phyloP scores from a whole-genome alignment of 2,888 invertebrate species.

The Corythucha ciliata region DNA sequence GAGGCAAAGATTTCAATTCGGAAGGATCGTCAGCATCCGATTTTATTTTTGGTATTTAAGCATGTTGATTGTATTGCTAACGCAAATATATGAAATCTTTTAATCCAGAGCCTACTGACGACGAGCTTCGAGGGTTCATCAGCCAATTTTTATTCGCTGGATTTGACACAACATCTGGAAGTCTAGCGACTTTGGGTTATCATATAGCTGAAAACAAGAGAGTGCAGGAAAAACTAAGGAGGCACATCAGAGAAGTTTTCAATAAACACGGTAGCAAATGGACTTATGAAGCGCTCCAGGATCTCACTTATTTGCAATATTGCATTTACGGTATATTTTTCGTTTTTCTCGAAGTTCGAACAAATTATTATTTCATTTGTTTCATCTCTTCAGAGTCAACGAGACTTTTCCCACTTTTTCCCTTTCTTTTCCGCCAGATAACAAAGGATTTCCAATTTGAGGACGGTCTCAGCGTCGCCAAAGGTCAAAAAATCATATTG shows the following conservation, averaged over 20 bases:
- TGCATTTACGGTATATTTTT: constrained; percentile 14
- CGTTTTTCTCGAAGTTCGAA: neutral
- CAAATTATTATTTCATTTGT: neutral
- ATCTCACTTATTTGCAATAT: constrained; percentile 16
- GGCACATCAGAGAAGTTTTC: constrained; percentile 6
- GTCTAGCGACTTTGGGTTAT: constrained; percentile 17
- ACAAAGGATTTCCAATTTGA: constrained; percentile 15
- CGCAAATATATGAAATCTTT: neutral
- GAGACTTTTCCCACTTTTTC: constrained; percentile 12
- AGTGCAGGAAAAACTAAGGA: constrained; percentile 4
- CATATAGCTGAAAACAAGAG: constrained; percentile 12
- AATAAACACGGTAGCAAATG: constrained; percentile 1
- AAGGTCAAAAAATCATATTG: constrained; percentile 17
- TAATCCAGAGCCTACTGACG: constrained; percentile 15
- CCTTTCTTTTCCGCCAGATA: constrained; percentile 17
- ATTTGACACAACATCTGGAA: constrained; percentile 20
- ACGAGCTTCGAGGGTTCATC: constrained; percentile 12
- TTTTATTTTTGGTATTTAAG: no score
- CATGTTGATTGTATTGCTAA: no score
- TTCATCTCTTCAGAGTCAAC: constrained; percentile 17
- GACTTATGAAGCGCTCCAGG: constrained; percentile 12
- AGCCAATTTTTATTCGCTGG: constrained; percentile 22
- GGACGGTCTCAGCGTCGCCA: constrained; percentile 3
- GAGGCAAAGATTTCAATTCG: no score
- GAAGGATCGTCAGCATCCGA: no score